Evolutionary conservation across 2,797 vertebrate species (phyloP).

Genomic region (Chanos chanos): DNA sequence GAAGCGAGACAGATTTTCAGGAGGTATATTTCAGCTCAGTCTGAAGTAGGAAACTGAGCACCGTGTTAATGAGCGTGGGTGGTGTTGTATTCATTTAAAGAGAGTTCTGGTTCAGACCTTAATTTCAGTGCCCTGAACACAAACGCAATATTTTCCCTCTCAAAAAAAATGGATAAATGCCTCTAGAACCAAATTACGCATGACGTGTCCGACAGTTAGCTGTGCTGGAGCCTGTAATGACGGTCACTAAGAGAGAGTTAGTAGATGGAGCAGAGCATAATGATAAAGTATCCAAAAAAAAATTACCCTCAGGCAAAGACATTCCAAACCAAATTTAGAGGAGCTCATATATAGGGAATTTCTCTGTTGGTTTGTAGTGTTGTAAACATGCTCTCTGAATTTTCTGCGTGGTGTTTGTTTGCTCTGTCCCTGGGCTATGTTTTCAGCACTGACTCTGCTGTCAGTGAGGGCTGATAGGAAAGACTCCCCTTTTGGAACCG

Average conservation of each 20-base stretch:
- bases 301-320: no score
- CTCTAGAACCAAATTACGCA: neutral
- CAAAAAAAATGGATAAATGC: neutral
- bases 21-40: neutral
- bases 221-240: neutral
- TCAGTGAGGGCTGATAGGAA: neutral
- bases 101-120: neutral
- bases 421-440: neutral
- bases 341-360: neutral
- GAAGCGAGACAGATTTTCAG: conserved; percentile 2
- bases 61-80: neutral
- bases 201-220: neutral
- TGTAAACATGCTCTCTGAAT: neutral
- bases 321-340: neutral
- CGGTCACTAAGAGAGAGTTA: neutral
- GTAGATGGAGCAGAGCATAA: neutral
- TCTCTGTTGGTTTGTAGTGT: neutral
- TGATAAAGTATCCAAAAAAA: neutral
- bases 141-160: conserved; percentile 1
- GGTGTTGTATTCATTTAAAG: conserved; percentile 1
- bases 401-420: neutral
- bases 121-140: neutral
- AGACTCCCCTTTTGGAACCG: conserved; percentile 57
- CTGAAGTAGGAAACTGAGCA: neutral
- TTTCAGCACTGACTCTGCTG: neutral